Evolutionary conservation across 2,113 vertebrate species (phyloP), one percentile per base, ranked within the genome.

Genomic region (Corvus moneduloides): DNA sequence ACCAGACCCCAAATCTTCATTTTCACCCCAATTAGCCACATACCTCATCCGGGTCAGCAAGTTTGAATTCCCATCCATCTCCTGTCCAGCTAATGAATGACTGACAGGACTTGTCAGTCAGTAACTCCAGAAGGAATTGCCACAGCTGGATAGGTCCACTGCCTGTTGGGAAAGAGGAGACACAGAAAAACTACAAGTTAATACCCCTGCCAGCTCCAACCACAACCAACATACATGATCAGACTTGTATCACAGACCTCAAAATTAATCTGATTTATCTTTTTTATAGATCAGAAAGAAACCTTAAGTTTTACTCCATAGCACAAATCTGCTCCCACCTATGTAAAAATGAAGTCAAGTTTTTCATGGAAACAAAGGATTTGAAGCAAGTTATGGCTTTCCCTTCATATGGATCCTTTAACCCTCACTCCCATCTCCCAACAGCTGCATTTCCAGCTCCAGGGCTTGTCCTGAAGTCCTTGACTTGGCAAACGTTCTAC

Each of bases 31-130:
- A 3, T 51, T 33, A 76, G 63, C 55, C 55, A 96, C 96, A 26
- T 94, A 99, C 99, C 98, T 99, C 99, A 35, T 99, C 99, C 3
- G 98, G 99, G 89, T 99, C 98, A 23, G 98, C 98, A 12, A 99
- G 98, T 94, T 99, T 99, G 39, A 99, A 99, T 75, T 99, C 99
- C 99, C 99, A 99, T 35, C 98, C 99, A 20, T 99, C 98, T 73
- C 98, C 98, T 1, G 99, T 99, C 99, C 99, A 99, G 51, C 99
- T 99, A 93, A 99, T 99, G 96, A 99, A 98, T 1, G 98, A 94
- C 89, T 99, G 98, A 94, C 98, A 99, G 35, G 98, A 98, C 41
- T 98, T 98, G 96, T 99, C 99, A 0, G 99, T 99, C 75, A 99
- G 97, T 63, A 99, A 94, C 74, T 99, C 99, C 94, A 99, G 95